Evolutionary conservation across 2,113 vertebrate species (phyloP), one percentile per base, ranked within the genome.

Genomic region (Hypanus sabinus): DNA sequence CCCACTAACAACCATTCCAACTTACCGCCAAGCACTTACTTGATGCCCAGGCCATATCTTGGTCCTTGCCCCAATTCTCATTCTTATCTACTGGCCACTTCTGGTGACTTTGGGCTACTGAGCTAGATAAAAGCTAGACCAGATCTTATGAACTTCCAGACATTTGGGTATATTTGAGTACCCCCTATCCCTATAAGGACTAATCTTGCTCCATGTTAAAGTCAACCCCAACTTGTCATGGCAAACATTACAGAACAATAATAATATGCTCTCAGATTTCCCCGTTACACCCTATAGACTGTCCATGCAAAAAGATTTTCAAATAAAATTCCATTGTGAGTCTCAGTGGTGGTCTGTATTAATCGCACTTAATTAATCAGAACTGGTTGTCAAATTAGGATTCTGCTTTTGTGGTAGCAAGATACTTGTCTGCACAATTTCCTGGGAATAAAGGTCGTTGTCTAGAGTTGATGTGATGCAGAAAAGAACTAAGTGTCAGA

Each of bases 381-480:
- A 68, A 68, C 60, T 68, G n/a, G 87, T 68, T 91, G 62, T 68
- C 87, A 70, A 16, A 36, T 57, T 57, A 22, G 24, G 22, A 85
- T 85, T 85, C 81, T 85, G 46, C 20, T 20, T 57, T 85, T 27
- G 81, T 5, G 22, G 24, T 85, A 8, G 20, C 81, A 57, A 57
- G 46, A 85, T 24, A 85, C 24, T 57, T 57, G 81, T 36, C 87
- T 65, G 62, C 5, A 65, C 60, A 14, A 65, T 68, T 91, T 70
- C n/a, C 87, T 22, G n/a, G 87, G 87, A 68, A 62, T 36, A 91
- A 83, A 83, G 80, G 80, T 83, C 36, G 68, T 33, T 91, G 62
- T 68, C 27, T 91, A 12, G 5, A 22, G 87, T 36, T 70, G 81
- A 70, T 16, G 62, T 68, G 87, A 30, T 55, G 68, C 87, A 85